Conservation (phyloP, 2,888 invertebrate genomes). For the Drosophila austrosaltans region DNA sequence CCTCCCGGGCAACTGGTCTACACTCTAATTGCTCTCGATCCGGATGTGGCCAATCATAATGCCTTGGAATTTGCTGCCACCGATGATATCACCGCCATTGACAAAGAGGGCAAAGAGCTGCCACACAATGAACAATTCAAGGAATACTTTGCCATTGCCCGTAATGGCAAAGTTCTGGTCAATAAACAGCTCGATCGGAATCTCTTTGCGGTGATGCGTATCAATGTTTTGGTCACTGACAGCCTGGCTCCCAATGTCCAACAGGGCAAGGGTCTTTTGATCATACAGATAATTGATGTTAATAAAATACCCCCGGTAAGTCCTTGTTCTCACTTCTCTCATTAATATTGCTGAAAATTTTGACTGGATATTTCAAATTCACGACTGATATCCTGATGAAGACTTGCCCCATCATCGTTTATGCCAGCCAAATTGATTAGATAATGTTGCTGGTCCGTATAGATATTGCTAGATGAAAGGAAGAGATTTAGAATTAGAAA, state of each 20-base stretch:
- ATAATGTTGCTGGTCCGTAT: conserved; percentile 68
- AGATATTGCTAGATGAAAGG: conserved; percentile 65
- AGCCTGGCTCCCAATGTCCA: conserved; percentile 91
- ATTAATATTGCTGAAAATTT: conserved; percentile 21
- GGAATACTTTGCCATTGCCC: conserved; percentile 87
- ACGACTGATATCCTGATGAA: conserved; percentile 40
- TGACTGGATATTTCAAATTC: conserved; percentile 52
- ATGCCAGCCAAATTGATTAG: conserved; percentile 36
- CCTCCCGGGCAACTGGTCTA: conserved; percentile 89
- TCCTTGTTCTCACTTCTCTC: neutral
- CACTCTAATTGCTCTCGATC: conserved; percentile 90
- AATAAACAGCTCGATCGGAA: conserved; percentile 82
- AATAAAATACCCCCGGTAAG: conserved; percentile 87
- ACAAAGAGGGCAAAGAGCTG: conserved; percentile 92
- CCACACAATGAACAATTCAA: conserved; percentile 84
- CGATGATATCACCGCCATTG: conserved; percentile 89
- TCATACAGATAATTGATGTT: conserved; percentile 89
- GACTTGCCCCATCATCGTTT: conserved; percentile 1
- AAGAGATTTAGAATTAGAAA: neutral
- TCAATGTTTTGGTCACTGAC: conserved; percentile 91
- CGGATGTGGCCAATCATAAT: conserved; percentile 89
- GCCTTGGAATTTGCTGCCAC: conserved; percentile 87
- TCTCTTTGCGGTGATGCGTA: conserved; percentile 86
- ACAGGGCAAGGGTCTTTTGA: conserved; percentile 88
- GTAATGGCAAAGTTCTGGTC: conserved; percentile 84